A percentile compares a stretch with the other conserved stretches of the same genome.
These are phyloP conservation scores for Glaucomys volans DNA, from an alignment of 2,113 vertebrate species.

Conservation along the genomic window DNA sequence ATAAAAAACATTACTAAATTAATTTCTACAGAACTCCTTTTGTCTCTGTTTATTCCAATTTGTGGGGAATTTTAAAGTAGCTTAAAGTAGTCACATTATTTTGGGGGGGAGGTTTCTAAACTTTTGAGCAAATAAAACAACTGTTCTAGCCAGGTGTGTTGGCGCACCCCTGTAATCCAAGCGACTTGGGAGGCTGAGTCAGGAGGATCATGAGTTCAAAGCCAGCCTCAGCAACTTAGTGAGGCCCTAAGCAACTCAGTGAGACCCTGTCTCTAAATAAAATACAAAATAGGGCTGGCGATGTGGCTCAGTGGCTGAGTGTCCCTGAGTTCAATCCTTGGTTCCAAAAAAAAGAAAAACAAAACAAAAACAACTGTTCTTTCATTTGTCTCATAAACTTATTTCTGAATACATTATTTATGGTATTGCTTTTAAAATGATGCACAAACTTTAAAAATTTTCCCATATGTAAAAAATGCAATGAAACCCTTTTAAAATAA, in stretches of 20 bases:
- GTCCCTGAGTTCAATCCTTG: too few species aligned
- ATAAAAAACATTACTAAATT: neutral
- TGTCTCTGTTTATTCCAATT: neutral
- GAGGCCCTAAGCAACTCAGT: too few species aligned
- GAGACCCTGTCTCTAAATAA: too few species aligned
- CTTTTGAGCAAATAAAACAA: neutral
- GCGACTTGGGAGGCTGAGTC: too few species aligned
- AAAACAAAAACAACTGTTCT: neutral
- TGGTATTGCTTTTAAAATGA: neutral
- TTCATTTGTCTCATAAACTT: neutral
- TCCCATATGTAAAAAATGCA: neutral
- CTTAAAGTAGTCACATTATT: neutral
- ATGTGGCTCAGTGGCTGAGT: too few species aligned
- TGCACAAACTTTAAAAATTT: neutral
- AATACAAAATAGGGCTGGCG: too few species aligned
- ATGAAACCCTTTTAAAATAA: neutral
- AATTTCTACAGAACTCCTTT: neutral
- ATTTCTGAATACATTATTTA: neutral
- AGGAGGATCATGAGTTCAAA: too few species aligned
- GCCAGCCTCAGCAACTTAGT: too few species aligned
- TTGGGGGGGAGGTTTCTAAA: neutral
- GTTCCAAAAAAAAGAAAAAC: too few species aligned
- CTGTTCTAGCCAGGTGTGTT: too few species aligned
- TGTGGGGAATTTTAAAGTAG: neutral
- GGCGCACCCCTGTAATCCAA: too few species aligned